phyloP scores from a whole-genome alignment of 1,140 invertebrate species.

The Araneus ventricosus region DNA sequence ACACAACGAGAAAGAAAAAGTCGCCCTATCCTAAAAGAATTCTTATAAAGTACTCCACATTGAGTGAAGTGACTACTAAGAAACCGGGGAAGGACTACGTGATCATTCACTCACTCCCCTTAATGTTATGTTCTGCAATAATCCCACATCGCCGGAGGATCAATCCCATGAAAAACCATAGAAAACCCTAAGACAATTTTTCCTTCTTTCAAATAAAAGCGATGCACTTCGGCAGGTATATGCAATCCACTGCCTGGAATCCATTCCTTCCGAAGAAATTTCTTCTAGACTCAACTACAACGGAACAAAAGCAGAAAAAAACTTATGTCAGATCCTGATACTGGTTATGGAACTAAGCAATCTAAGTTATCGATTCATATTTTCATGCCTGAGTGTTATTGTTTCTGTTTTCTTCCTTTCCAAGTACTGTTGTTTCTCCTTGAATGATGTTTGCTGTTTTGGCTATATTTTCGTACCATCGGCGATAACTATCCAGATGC shows the following conservation, averaged over 20 bases:
- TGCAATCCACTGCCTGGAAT: not conserved
- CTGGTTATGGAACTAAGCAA: constrained; percentile 57
- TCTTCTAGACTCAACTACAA: not conserved
- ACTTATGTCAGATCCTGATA: constrained; percentile 26
- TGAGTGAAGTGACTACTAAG: too few species aligned
- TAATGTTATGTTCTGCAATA: not conserved
- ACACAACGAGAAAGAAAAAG: too few species aligned
- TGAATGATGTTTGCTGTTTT: constrained; percentile 28
- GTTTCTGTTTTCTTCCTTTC: not conserved
- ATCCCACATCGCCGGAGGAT: not conserved
- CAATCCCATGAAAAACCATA: not conserved
- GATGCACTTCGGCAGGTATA: not conserved
- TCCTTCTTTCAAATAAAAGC: not conserved
- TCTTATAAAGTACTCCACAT: too few species aligned
- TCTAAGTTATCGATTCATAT: constrained; percentile 31
- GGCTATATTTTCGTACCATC: not conserved
- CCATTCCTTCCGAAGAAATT: not conserved
- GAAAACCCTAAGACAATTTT: not conserved
- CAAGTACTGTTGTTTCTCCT: not conserved
- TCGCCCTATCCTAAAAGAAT: too few species aligned
- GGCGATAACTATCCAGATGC: not conserved
- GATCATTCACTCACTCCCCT: not conserved
- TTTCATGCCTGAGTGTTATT: constrained; percentile 32
- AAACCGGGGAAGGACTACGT: too few species aligned
- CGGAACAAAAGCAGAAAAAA: not conserved